A percentile compares a stretch with the other conserved stretches of the same genome.
phyloP scores from a whole-genome alignment of 2,113 vertebrate species.

The Acanthisitta chloris region DNA sequence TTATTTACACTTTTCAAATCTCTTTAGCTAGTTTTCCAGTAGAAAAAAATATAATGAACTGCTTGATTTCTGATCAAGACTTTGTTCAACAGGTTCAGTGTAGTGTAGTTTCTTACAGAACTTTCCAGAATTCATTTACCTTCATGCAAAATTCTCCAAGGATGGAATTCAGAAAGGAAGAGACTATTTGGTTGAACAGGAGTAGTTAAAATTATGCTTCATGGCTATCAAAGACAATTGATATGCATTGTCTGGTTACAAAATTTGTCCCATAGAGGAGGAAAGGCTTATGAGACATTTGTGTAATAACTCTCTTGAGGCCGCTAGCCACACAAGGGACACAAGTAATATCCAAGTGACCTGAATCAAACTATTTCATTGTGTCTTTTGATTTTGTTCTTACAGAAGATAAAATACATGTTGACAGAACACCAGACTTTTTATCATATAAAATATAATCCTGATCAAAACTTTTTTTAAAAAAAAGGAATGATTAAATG shows the following conservation, averaged over 20 bases:
- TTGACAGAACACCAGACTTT: not conserved
- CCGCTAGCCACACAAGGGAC: not conserved
- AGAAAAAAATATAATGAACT: not conserved
- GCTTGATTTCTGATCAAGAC: not conserved
- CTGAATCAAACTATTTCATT: not conserved
- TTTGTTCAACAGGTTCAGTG: not conserved
- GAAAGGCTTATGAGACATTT: not conserved
- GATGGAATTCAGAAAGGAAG: not conserved
- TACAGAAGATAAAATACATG: not conserved
- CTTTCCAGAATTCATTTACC: not conserved
- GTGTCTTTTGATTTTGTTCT: not conserved
- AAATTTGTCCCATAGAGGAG: not conserved
- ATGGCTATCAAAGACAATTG: not conserved
- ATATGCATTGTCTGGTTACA: not conserved
- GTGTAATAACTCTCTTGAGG: not conserved
- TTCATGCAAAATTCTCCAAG: not conserved
- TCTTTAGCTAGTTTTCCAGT: not conserved
- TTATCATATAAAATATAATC: not conserved
- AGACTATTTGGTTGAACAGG: not conserved
- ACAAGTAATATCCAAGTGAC: not conserved
- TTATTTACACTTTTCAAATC: not conserved
- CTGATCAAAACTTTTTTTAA: not conserved
- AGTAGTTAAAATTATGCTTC: not conserved
- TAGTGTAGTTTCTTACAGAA: not conserved
- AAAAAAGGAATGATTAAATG: not conserved